Evolutionary conservation across 2,797 vertebrate genomes (phyloP), one percentile per base, ranked within the genome.

Genomic region (Buceros bicornis): DNA sequence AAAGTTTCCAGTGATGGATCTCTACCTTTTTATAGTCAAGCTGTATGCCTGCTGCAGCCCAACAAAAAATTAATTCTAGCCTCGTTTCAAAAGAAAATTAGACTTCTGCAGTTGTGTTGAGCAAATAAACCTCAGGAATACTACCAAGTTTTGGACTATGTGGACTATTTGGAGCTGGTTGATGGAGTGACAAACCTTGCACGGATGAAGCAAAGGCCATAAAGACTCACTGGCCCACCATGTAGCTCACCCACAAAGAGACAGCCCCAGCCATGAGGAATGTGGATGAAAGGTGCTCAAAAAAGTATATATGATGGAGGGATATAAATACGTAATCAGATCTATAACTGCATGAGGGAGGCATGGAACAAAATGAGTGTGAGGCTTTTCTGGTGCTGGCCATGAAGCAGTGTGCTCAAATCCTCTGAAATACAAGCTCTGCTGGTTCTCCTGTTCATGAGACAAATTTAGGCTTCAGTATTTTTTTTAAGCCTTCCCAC

Each of bases 181-280:
- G 29, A 84, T 82, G 67, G 14, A 69, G 9, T 43, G 21, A 57
- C 5, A 65, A 77, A 58, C 2, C 2, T 72, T 57, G 10, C 3
- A 71, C 21, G 0, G 1, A 1, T 24, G 25, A 74, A 87, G 2
- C 5, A 54, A 78, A 60, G 42, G 4, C 19, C 4, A 1, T n/a
- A 60, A 53, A 1, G 13, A 37, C 4, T 4, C 24, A 29, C 6
- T 53, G 26, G 1, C 4, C 19, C 7, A 37, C 13, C 2, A 29
- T 10, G 14, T 21, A 43, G 4, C 14, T 78, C 20, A 67, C 3
- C 4, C 33, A 33, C 35, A 24, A 42, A 35, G 25, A 79, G 12
- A 33, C 3, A 61, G 25, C 1, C 37, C 33, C 8, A 66, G 47
- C 5, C 19, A 26, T 1, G 0, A 8, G 1, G 11, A 56, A 1